phyloP scores from a whole-genome alignment of 2,888 invertebrate genomes.

The Synanthedon andrenaeformis region DNA sequence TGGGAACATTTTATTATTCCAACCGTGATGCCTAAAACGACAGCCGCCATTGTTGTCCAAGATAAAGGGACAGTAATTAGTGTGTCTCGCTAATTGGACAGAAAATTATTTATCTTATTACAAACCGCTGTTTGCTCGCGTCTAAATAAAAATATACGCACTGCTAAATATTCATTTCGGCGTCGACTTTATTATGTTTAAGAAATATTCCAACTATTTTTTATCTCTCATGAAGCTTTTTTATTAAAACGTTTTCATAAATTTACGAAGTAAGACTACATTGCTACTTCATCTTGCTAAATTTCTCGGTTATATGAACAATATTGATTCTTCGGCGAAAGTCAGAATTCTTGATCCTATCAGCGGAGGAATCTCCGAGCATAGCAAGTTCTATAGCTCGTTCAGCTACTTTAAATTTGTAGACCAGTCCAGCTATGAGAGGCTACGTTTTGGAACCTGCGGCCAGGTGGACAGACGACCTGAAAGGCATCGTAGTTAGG shows the following conservation, averaged over 20 bases:
- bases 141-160: conserved; percentile 4
- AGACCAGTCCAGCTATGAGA: too few relatives aligned
- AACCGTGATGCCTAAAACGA: not conserved
- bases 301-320: too few relatives aligned
- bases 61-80: conserved; percentile 19
- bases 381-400: too few relatives aligned
- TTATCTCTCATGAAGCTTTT: not conserved
- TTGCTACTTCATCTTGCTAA: too few relatives aligned
- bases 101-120: conserved; percentile 17
- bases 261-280: not conserved
- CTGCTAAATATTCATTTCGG: conserved; percentile 7
- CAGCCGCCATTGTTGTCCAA: conserved; percentile 8
- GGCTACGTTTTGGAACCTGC: too few relatives aligned
- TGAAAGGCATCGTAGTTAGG: too few relatives aligned
- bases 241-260: not conserved
- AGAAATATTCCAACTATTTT: not conserved
- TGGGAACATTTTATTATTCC: not conserved
- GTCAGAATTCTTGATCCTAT: too few relatives aligned
- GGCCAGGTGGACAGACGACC: too few relatives aligned
- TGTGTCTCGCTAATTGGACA: conserved; percentile 17
- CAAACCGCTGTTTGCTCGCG: conserved; percentile 14
- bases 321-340: too few relatives aligned
- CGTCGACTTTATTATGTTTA: not conserved
- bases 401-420: too few relatives aligned
- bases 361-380: too few relatives aligned